Conservation (phyloP, 2,888 invertebrate genomes). For the Carcina quercana region DNA sequence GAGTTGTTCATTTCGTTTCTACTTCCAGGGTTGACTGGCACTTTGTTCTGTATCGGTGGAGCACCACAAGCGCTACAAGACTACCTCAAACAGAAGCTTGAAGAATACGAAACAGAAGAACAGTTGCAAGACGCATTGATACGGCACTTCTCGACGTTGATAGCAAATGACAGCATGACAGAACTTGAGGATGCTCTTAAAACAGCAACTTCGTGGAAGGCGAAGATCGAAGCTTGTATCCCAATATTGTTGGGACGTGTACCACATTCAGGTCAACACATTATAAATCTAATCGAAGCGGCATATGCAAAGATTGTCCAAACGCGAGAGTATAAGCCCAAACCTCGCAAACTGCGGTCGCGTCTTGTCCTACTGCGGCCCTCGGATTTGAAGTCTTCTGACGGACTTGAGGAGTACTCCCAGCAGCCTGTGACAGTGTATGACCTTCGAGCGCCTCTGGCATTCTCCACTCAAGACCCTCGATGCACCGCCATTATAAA, state of each 20-base stretch:
- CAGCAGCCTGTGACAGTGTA: slow-evolving; percentile 23
- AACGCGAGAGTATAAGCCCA: slow-evolving; percentile 17
- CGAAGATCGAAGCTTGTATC: slow-evolving; percentile 23
- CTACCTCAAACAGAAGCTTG: slow-evolving; percentile 20
- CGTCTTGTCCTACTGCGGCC: slow-evolving; percentile 29
- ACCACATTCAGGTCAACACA: slow-evolving; percentile 34
- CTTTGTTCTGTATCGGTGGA: slow-evolving; percentile 33
- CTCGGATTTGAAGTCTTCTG: background rate
- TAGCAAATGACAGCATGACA: slow-evolving; percentile 11
- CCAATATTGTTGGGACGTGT: slow-evolving; percentile 25
- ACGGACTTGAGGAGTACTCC: slow-evolving; percentile 21
- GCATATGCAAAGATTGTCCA: slow-evolving; percentile 27
- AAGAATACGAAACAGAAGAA: slow-evolving; percentile 18
- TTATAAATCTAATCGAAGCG: slow-evolving; percentile 26
- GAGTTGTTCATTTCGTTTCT: too few species aligned
- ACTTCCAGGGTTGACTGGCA: slow-evolving; percentile 29
- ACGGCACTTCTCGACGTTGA: slow-evolving; percentile 23
- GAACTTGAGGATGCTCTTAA: slow-evolving; percentile 10
- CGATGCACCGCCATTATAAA: slow-evolving; percentile 32
- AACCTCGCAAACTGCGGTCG: slow-evolving; percentile 23
- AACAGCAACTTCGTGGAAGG: slow-evolving; percentile 14
- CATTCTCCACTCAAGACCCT: slow-evolving; percentile 22
- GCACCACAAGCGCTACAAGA: slow-evolving; percentile 25
- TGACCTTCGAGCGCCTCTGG: slow-evolving; percentile 23
- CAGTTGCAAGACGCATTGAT: slow-evolving; percentile 24